Conservation (phyloP, 2,113 vertebrate genomes). For the Ochotona curzoniae region DNA sequence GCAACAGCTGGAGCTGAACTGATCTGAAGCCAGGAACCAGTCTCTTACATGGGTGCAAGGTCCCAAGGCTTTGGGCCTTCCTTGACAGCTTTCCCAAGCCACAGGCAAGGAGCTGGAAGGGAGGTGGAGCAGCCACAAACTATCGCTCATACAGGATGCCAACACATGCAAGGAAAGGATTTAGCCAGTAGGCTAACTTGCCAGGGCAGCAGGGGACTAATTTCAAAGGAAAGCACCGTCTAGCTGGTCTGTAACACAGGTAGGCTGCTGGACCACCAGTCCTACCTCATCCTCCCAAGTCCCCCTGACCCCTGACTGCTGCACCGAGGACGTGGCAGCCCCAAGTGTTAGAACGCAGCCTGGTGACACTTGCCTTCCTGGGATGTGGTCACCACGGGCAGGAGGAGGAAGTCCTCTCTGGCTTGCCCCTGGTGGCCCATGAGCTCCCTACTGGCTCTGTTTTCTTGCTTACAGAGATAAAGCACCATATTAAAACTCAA, state of each 20-base stretch:
- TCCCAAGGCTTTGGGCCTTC: too few species aligned
- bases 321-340: not conserved
- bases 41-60: too few species aligned
- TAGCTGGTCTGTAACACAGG: not conserved
- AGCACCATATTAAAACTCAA: conserved; percentile 72
- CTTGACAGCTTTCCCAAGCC: too few species aligned
- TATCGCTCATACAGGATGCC: too few species aligned
- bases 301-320: not conserved
- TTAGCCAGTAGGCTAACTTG: too few species aligned
- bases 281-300: not conserved
- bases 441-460: conserved; percentile 44
- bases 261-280: not conserved
- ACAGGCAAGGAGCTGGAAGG: too few species aligned
- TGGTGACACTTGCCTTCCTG: not conserved
- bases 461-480: conserved; percentile 71
- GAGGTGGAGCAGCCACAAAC: too few species aligned
- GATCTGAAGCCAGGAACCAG: too few species aligned
- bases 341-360: not conserved
- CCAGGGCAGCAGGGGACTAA: not conserved
- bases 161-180: too few species aligned
- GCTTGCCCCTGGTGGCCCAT: not conserved
- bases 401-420: conserved; percentile 46
- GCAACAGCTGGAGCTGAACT: too few species aligned
- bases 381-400: conserved; percentile 44
- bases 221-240: conserved; percentile 16